Conservation (phyloP, 2,888 invertebrate species). For the Labia minor region DNA sequence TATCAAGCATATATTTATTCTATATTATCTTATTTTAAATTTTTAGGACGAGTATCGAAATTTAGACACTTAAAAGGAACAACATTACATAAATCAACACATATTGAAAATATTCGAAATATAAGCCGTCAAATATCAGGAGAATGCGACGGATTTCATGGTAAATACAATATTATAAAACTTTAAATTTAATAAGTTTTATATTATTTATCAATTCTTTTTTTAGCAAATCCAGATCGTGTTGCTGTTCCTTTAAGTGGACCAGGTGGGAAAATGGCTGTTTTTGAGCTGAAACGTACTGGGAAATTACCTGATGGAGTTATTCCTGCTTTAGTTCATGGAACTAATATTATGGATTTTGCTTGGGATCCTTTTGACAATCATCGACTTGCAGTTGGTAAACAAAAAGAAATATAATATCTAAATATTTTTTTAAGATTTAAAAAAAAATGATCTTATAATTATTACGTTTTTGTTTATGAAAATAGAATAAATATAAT, state of each 20-base stretch:
- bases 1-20: constrained; percentile 16
- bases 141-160: constrained; percentile 88
- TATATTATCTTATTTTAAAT: constrained; percentile 22
- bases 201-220: constrained; percentile 20
- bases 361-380: constrained; percentile 88
- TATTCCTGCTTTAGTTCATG: constrained; percentile 79
- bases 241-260: constrained; percentile 86
- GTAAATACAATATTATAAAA: constrained; percentile 37
- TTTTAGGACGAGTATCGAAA: constrained; percentile 69
- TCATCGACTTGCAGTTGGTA: constrained; percentile 62
- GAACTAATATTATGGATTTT: constrained; percentile 82
- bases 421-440: too few species aligned
- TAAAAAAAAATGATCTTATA: neutral
- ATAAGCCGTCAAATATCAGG: constrained; percentile 84
- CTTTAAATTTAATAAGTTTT: constrained; percentile 14
- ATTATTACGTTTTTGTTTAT: neutral
- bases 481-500: neutral
- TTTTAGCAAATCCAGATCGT: constrained; percentile 66
- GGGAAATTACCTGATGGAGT: constrained; percentile 70
- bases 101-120: constrained; percentile 84
- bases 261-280: constrained; percentile 79
- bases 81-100: constrained; percentile 77
- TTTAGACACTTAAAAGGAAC: constrained; percentile 88
- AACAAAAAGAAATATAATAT: too few species aligned
- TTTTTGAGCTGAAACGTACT: constrained; percentile 68